Base-by-base conservation (phyloP, 2,888 invertebrate genomes). In the Ethmia dodecea region DNA sequence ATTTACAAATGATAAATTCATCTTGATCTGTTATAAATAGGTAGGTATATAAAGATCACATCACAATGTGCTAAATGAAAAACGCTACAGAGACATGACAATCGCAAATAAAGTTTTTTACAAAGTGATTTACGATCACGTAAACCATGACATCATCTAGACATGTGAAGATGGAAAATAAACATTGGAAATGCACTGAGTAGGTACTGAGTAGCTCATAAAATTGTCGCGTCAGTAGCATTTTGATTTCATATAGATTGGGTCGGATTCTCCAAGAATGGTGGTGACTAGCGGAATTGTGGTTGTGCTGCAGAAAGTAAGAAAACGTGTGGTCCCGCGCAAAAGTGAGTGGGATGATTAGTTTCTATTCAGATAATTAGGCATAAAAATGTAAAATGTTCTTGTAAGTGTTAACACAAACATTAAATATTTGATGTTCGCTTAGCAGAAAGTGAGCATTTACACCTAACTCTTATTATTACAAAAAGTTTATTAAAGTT, bases 221-320 rank as follows among this genome's bases (percentile, higher is more conserved):
- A 41, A 45, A 36, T 40, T 47, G 44, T 43, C 40, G 48, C 20
- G 48, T 45, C 56, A 64, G 66, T 66, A 33, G 29, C 36, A 40
- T 41, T 40, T 40, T 31, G 53, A 41, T 42, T 38, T 45, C 45
- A 39, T 18, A 35, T 35, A 15, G 43, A 38, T 49, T 45, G 47
- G n/a, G 56, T 54, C 45, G 52, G n/a, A n/a, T n/a, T n/a, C n/a
- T n/a, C n/a, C 8, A n/a, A 12, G 9, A 22, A 31, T 3, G 13
- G 69, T 72, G 68, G 57, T 63, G 24, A 37, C 31, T 1, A 54
- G 53, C 1, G 65, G 62, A 60, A 45, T 74, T 31, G 33, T 67
- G 3, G 42, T 74, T 28, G 42, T 64, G 18, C 45, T 71, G 28
- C 52, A 59, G 8, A 59, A 61, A 33, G 47, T 52, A 33, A 61